Evolutionary conservation across 2,113 vertebrate species (phyloP).

Genomic region (Phycodurus eques): DNA sequence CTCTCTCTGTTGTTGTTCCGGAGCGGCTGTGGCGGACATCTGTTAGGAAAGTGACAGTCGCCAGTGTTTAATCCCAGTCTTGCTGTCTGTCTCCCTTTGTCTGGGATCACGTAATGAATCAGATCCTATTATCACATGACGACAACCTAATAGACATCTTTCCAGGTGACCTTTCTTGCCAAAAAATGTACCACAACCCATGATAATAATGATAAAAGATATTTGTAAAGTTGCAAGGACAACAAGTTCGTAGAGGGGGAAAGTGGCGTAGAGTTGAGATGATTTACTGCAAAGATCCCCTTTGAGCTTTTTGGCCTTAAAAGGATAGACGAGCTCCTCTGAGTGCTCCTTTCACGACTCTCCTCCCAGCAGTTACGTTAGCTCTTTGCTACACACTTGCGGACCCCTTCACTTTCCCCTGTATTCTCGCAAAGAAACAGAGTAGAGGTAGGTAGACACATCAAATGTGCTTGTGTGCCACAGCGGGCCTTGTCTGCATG

Average conservation of each 20-base stretch:
- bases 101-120: conserved; percentile 13
- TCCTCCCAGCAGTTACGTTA: conserved; percentile 36
- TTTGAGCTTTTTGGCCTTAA: conserved; percentile 67
- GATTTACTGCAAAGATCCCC: conserved; percentile 55
- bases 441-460: neutral
- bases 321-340: conserved; percentile 59
- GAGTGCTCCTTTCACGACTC: conserved; percentile 38
- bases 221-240: neutral
- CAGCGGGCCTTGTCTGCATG: conserved; percentile 32
- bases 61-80: conserved; percentile 34
- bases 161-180: neutral
- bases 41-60: conserved; percentile 59
- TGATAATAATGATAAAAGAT: conserved; percentile 2
- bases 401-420: conserved; percentile 1
- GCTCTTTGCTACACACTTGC: conserved; percentile 3
- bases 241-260: conserved; percentile 26
- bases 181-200: neutral
- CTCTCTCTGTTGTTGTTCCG: neutral
- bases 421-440: neutral
- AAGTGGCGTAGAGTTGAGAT: conserved; percentile 40
- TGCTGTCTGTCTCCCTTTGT: conserved; percentile 24
- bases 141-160: neutral
- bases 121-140: conserved; percentile 16
- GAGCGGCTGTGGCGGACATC: conserved; percentile 22
- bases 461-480: neutral